Evolutionary conservation across 2,113 vertebrate species (phyloP).

Genomic region (Poecilia latipinna): DNA sequence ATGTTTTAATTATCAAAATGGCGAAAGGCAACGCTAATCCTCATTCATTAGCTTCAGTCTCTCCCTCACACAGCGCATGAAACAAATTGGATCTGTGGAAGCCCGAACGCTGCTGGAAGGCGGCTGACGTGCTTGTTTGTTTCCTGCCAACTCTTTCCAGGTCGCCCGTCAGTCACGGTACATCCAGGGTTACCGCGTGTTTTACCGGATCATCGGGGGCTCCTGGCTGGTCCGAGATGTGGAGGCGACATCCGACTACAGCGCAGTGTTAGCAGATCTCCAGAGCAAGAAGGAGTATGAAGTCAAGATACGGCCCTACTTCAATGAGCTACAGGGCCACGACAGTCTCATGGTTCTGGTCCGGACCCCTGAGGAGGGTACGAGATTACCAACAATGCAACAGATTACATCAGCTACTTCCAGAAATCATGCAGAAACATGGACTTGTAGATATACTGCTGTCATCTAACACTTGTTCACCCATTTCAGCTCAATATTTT

Average conservation of each 20-base stretch:
- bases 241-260: conserved; percentile 77
- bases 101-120: conserved; percentile 1
- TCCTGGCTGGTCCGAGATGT: conserved; percentile 85
- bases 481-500: background rate
- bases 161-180: conserved; percentile 84
- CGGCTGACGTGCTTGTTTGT: conserved; percentile 9
- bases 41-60: conserved; percentile 36
- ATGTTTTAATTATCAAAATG: conserved; percentile 35
- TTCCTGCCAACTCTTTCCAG: conserved; percentile 66
- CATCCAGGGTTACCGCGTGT: conserved; percentile 90
- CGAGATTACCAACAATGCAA: background rate
- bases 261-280: conserved; percentile 82
- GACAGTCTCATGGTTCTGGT: conserved; percentile 85
- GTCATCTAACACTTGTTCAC: background rate
- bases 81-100: conserved; percentile 25
- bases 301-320: conserved; percentile 91
- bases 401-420: background rate
- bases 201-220: conserved; percentile 83
- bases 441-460: background rate
- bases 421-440: background rate
- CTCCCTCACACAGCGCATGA: conserved; percentile 13
- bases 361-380: conserved; percentile 88
- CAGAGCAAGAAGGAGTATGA: conserved; percentile 85
- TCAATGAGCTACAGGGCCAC: conserved; percentile 87
- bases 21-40: conserved; percentile 41